Evolutionary conservation across 2,113 vertebrate species (phyloP), one percentile per base, ranked within the genome.

Genomic region (Empidonax traillii): DNA sequence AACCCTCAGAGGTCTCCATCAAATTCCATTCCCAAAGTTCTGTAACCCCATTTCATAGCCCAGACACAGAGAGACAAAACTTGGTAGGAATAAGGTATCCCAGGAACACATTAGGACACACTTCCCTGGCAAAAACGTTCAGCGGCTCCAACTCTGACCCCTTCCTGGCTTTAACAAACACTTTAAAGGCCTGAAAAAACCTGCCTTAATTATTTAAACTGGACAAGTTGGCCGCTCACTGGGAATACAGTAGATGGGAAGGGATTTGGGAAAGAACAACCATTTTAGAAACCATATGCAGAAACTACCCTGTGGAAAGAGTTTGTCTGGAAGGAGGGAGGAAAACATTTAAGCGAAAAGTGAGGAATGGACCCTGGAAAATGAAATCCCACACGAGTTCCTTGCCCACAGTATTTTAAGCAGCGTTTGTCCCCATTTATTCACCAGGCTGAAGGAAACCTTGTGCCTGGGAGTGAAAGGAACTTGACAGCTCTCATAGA

Each of bases 81-180:
- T 10, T 44, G 67, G 21, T 0, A 16, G 59, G 35, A 51, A 74
- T 2, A 6, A 8, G 46, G 3, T 3, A 33, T 3, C 24, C 74
- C 53, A n/a, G 53, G 28, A 47, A 3, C 7, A 14, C 0, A 8
- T 30, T 2, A 23, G 39, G 24, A 27, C 23, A 11, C 7, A 14
- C 25, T 59, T n/a, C 47, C 62, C 21, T 0, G 19, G 46, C 37
- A 27, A 15, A 20, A 43, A 25, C 0, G 1, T 11, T 2, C 53
- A 33, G 10, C 51, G 14, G 5, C 2, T 33, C 44, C 21, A 33
- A 3, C 28, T 21, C 77, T 4, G 33, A 25, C 9, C 35, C 4
- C 55, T 19, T 21, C 25, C 52, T 47, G 58, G 41, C 35, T 41
- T 31, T 23, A 8, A 43, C 27, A 47, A 35, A 47, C 15, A 4